Evolutionary conservation across 2,888 invertebrate species (phyloP).

Genomic region (Sphaerophoria taeniata): DNA sequence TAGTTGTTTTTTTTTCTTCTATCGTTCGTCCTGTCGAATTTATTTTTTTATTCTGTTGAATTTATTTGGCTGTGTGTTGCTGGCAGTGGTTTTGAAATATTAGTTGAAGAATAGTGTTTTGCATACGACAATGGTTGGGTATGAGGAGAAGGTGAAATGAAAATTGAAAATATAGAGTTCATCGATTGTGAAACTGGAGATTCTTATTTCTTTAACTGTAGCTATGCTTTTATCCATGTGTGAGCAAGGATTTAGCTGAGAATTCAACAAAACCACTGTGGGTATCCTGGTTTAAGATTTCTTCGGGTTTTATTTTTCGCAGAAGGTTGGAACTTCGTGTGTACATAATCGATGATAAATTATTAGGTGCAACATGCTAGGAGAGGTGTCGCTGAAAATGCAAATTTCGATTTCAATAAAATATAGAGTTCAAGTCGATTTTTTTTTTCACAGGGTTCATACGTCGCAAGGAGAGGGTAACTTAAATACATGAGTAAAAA

Average conservation of each 20-base stretch:
- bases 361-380: constrained; percentile 42
- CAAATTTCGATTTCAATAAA: constrained; percentile 59
- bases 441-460: constrained; percentile 17
- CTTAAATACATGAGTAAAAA: neutral
- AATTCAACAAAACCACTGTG: constrained; percentile 40
- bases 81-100: constrained; percentile 71
- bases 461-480: constrained; percentile 20
- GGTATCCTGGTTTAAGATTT: constrained; percentile 69
- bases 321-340: constrained; percentile 44
- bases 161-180: constrained; percentile 70
- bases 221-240: constrained; percentile 63
- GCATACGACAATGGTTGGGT: constrained; percentile 73
- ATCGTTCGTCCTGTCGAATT: constrained; percentile 51
- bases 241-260: constrained; percentile 39
- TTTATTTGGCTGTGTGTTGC: constrained; percentile 54
- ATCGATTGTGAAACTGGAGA: constrained; percentile 43
- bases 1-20: constrained; percentile 14
- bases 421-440: constrained; percentile 17
- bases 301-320: constrained; percentile 47
- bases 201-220: constrained; percentile 14
- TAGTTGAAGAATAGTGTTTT: constrained; percentile 64
- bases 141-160: constrained; percentile 64
- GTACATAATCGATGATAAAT: constrained; percentile 68
- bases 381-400: constrained; percentile 46
- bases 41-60: constrained; percentile 40